Evolutionary conservation across 2,797 vertebrate species (phyloP), one percentile per base, ranked within the genome.

Genomic region (Lycodopsis pacificus): DNA sequence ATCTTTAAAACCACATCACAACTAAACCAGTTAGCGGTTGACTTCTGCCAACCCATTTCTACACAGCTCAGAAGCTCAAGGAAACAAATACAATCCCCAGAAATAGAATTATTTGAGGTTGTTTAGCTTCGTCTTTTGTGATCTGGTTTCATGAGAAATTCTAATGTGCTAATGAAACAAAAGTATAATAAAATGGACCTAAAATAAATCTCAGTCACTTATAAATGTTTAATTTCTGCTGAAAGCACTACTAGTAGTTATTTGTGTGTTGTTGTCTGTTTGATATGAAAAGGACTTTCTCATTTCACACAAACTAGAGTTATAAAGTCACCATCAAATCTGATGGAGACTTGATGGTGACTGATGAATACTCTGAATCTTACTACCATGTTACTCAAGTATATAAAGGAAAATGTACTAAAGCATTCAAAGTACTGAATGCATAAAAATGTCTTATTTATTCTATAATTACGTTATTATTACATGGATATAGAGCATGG

Each of bases 11-110:
- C 56, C 48, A 64, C 51, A 46, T 69, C 71, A 56, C 19, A 44
- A 54, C 32, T 30, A 40, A 65, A 65, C 49, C 25, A 7, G 48
- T 67, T 15, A 11, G 22, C 5, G 36, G 49, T 25, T 36, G 49
- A 32, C 75, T 48, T 40, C 25, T 9, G 19, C 53, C 42, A 61
- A 71, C 67, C 71, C 27, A 38, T 63, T 75, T 61, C 62, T n/a
- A 20, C 40, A 20, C 27, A 22, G 34, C 20, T 70, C 59, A 48
- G 71, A 61, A 69, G 53, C 67, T 75, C 3, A 36, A 53, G 64
- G 27, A 59, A 67, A 48, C 54, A 1, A 51, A 48, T 67, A 7
- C 63, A 76, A 66, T 71, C 61, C 22, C 19, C 34, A 56, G 14
- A 58, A 76, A 63, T 27, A 36, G 65, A 64, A 32, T 53, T 46